A percentile compares a stretch with the other conserved stretches of the same genome.
Evolutionary conservation across 2,888 invertebrate genomes (phyloP).

Genomic region (Altica lythri): DNA sequence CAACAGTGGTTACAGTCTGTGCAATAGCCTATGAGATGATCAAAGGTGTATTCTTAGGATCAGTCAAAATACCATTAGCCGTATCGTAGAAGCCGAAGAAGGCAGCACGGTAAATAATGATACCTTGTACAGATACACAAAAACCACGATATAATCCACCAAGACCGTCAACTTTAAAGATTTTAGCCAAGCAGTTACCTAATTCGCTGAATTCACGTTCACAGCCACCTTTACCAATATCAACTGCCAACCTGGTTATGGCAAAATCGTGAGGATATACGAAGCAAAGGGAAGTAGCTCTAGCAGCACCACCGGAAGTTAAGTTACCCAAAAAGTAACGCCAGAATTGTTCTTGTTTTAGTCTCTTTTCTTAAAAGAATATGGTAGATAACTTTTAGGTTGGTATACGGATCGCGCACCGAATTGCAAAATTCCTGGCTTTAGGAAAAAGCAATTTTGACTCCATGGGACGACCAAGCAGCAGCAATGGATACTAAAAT

Average conservation of each 20-base stretch:
- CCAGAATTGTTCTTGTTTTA: slow-evolving; percentile 73
- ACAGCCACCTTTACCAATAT: slow-evolving; percentile 38
- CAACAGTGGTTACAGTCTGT: slow-evolving; percentile 70
- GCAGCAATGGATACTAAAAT: too few species aligned
- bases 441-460: too few species aligned
- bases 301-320: slow-evolving; percentile 78
- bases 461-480: too few species aligned
- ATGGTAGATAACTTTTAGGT: too few species aligned
- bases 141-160: slow-evolving; percentile 69
- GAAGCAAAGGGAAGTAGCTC: slow-evolving; percentile 76
- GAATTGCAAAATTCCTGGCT: too few species aligned
- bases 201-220: slow-evolving; percentile 64
- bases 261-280: slow-evolving; percentile 79
- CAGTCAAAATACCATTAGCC: slow-evolving; percentile 66
- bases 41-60: slow-evolving; percentile 67
- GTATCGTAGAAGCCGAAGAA: slow-evolving; percentile 72
- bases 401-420: too few species aligned
- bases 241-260: slow-evolving; percentile 61
- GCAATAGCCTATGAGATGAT: slow-evolving; percentile 64
- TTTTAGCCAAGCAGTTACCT: slow-evolving; percentile 62
- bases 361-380: too few species aligned
- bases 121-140: slow-evolving; percentile 69
- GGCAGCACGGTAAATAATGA: slow-evolving; percentile 68
- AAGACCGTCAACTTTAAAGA: slow-evolving; percentile 63
- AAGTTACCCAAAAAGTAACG: slow-evolving; percentile 73